These are phyloP conservation scores for Aleiodes testaceus DNA, from an alignment of 2,888 invertebrate genomes.

Conservation along the genomic window DNA sequence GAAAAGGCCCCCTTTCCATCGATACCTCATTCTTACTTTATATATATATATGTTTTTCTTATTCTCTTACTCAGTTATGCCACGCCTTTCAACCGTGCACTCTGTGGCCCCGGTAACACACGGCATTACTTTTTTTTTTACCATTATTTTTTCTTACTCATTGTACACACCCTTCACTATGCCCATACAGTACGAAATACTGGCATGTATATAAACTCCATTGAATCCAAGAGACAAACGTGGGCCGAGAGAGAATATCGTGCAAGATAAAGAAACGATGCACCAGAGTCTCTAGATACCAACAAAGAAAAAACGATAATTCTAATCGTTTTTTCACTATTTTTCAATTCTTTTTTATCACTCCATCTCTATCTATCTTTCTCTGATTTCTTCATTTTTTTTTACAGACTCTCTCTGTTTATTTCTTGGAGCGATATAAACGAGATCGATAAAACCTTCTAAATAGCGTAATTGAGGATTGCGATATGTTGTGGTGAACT, in stretches of 20 bases:
- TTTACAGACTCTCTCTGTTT: background rate
- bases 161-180: conserved; percentile 49
- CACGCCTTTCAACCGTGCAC: conserved; percentile 64
- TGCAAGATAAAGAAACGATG: conserved; percentile 33
- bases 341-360: conserved; percentile 1
- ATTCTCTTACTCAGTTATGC: conserved; percentile 62
- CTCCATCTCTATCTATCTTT: background rate
- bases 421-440: conserved; percentile 8
- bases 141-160: conserved; percentile 1
- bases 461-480: conserved; percentile 35
- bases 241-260: conserved; percentile 27
- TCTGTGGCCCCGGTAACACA: conserved; percentile 37
- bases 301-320: conserved; percentile 15
- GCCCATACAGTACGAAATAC: conserved; percentile 3
- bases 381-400: conserved; percentile 7
- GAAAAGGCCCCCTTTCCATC: conserved; percentile 48
- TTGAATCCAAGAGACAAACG: conserved; percentile 28
- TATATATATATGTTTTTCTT: conserved; percentile 66
- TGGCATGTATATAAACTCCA: background rate
- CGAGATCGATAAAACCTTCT: conserved; percentile 26
- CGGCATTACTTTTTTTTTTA: background rate
- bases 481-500: conserved; percentile 25
- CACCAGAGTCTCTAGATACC: conserved; percentile 2
- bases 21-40: conserved; percentile 55
- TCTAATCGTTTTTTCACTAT: background rate